Conservation (phyloP, 2,888 invertebrate species). For the Fragum sueziense region DNA sequence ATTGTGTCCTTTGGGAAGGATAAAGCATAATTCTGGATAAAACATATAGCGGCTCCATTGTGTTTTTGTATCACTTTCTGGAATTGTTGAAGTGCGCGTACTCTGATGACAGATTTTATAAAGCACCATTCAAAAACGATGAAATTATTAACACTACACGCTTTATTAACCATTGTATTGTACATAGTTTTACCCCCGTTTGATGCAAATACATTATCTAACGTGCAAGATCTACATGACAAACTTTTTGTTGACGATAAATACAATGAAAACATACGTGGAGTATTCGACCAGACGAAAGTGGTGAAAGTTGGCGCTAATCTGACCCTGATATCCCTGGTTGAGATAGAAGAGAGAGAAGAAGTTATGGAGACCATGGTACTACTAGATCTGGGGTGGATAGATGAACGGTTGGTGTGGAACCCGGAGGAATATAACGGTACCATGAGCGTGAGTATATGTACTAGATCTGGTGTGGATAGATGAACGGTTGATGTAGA, state of each 20-base stretch:
- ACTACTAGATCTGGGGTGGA: conserved; percentile 24
- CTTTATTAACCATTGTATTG: no score
- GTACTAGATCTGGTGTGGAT: no score
- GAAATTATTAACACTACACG: no score
- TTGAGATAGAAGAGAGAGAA: conserved; percentile 10
- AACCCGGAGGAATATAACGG: conserved; percentile 21
- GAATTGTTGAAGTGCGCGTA: no score
- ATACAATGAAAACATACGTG: conserved; percentile 4
- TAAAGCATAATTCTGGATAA: no score
- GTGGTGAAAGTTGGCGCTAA: background rate
- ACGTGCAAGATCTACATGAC: background rate
- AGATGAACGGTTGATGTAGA: no score
- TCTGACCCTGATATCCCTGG: background rate
- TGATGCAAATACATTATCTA: background rate
- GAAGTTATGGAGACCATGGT: conserved; percentile 31
- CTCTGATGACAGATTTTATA: no score
- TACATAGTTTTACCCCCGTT: no score
- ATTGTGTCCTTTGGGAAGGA: no score
- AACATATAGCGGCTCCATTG: no score
- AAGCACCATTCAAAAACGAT: no score
- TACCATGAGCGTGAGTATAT: conserved; percentile 12
- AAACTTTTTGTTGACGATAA: background rate
- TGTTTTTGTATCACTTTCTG: no score
- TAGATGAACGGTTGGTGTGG: conserved; percentile 38
- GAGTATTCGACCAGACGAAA: background rate